phyloP scores from a whole-genome alignment of 2,888 invertebrate species.

The Branchipolynoe longqiensis region DNA sequence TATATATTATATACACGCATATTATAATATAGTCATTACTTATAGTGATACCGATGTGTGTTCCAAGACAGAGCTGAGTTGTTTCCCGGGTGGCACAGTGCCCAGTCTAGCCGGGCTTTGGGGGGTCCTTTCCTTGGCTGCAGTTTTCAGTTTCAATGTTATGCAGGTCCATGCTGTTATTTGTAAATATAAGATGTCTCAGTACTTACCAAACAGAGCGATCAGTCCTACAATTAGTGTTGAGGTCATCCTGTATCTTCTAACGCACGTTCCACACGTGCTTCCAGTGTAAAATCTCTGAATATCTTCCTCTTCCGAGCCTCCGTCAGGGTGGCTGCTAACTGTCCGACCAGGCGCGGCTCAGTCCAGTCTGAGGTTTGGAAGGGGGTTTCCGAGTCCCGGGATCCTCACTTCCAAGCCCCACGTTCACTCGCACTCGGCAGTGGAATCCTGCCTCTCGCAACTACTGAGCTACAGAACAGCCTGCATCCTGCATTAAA shows the following conservation, averaged over 20 bases:
- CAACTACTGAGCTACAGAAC: conserved; percentile 1
- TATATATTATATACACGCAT: no score
- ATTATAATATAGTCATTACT: no score
- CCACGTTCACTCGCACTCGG: conserved; percentile 38
- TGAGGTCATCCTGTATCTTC: conserved; percentile 27
- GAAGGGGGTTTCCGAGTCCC: conserved; percentile 50
- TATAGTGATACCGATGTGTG: no score
- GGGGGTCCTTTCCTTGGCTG: no score
- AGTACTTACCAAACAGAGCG: conserved; percentile 41
- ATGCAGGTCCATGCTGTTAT: no score
- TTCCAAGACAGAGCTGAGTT: no score
- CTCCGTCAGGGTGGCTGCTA: not conserved
- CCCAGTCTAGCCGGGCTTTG: no score
- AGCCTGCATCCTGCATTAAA: conserved; percentile 12
- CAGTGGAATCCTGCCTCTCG: conserved; percentile 39
- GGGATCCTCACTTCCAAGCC: conserved; percentile 43
- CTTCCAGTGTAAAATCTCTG: conserved; percentile 46
- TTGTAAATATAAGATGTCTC: no score
- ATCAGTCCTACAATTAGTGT: conserved; percentile 16
- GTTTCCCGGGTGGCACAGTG: no score
- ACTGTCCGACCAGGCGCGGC: conserved; percentile 16
- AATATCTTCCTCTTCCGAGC: not conserved
- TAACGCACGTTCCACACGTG: conserved; percentile 29
- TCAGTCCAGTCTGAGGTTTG: conserved; percentile 41
- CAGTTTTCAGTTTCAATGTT: no score